Conservation (phyloP, 1,140 invertebrate genomes). For the Drosophila persimilis region DNA sequence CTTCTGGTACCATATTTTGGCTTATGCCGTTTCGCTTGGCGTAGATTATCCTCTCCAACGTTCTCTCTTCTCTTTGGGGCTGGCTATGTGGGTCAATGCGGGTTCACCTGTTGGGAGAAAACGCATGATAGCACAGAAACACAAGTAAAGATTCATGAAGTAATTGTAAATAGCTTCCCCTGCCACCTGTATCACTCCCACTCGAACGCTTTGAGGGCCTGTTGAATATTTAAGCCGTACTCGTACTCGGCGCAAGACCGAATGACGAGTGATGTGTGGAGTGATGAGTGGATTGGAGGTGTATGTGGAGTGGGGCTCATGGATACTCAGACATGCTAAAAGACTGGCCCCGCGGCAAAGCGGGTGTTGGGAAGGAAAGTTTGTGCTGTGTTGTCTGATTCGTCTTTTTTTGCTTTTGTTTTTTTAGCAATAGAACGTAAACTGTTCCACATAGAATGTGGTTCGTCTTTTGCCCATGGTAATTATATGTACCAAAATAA, state of each 20-base stretch:
- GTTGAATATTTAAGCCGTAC: constrained; percentile 22
- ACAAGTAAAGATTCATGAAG: constrained; percentile 22
- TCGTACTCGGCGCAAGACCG: constrained; percentile 3
- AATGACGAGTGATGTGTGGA: constrained; percentile 31
- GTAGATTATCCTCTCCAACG: constrained; percentile 14
- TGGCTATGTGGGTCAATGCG: constrained; percentile 42
- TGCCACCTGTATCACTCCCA: not conserved
- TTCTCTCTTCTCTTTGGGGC: constrained; percentile 27
- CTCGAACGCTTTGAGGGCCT: constrained; percentile 23
- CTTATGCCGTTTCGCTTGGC: constrained; percentile 54
- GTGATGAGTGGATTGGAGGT: constrained; percentile 40
- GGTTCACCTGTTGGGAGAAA: constrained; percentile 41
- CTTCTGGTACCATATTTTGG: constrained; percentile 29
- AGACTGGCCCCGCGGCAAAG: constrained; percentile 13
- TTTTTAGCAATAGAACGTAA: constrained; percentile 46
- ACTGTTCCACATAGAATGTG: constrained; percentile 43
- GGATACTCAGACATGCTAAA: constrained; percentile 14
- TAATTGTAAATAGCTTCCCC: constrained; percentile 23
- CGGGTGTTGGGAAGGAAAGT: not conserved
- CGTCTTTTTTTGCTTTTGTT: not conserved
- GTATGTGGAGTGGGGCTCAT: constrained; percentile 20
- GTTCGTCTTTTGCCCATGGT: constrained; percentile 24
- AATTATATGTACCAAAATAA: constrained; percentile 30
- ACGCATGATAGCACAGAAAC: constrained; percentile 51
- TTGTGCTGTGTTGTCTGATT: not conserved